A percentile compares a stretch with the other conserved stretches of the same genome.
Evolutionary conservation across 2,113 vertebrate species (phyloP).

Genomic region (Mellivora capensis): DNA sequence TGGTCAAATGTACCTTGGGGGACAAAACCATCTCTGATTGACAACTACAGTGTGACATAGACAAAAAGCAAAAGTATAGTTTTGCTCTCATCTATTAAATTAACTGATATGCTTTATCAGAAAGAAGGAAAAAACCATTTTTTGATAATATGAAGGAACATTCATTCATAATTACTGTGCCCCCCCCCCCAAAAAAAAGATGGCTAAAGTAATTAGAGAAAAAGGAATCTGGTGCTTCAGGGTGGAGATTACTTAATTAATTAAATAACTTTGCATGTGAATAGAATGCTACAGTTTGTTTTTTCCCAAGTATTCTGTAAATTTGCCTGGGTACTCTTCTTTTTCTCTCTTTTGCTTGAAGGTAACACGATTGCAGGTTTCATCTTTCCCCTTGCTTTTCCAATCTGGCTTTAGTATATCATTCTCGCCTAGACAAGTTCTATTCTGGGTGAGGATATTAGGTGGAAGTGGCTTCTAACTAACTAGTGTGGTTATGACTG

Average conservation of each 20-base stretch:
- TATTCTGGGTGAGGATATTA: not conserved
- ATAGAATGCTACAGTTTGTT: not conserved
- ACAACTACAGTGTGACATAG: not conserved
- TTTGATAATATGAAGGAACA: not conserved
- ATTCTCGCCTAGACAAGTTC: not conserved
- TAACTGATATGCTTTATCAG: not conserved
- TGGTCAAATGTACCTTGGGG: not conserved
- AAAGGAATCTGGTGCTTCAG: not conserved
- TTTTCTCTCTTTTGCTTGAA: not conserved
- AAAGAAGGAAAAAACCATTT: not conserved
- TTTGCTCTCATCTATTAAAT: conserved; percentile 30
- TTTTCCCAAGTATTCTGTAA: not conserved
- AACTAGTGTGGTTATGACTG: not conserved
- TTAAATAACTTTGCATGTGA: not conserved
- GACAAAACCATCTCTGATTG: not conserved
- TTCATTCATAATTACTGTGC: not conserved
- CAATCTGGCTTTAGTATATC: not conserved
- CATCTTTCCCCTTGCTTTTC: not conserved
- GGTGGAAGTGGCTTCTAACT: not conserved
- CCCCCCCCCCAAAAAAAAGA: not conserved
- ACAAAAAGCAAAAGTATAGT: not conserved
- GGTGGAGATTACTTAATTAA: not conserved
- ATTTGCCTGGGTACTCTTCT: not conserved
- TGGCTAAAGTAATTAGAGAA: not conserved
- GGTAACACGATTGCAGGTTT: not conserved